phyloP scores from a whole-genome alignment of 2,797 vertebrate species.

The Tauraco hartlaubi region DNA sequence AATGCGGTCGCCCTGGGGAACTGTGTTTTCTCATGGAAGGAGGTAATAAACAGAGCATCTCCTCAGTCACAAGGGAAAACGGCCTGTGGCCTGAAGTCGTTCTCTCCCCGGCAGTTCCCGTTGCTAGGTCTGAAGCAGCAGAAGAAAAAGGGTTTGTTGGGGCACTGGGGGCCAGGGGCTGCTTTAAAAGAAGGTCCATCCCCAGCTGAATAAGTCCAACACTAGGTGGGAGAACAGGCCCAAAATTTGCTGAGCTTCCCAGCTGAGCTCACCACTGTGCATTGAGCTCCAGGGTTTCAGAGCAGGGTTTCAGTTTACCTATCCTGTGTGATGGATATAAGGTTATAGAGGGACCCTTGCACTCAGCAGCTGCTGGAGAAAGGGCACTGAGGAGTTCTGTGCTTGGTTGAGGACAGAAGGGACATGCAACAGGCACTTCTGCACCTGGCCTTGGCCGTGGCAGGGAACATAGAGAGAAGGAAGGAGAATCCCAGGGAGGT shows the following conservation, averaged over 20 bases:
- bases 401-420: background rate
- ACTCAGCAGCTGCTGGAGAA: background rate
- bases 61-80: background rate
- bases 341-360: background rate
- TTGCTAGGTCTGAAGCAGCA: background rate
- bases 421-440: background rate
- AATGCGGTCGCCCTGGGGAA: background rate
- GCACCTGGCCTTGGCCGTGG: background rate
- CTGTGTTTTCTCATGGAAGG: background rate
- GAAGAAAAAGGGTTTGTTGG: background rate
- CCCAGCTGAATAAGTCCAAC: background rate
- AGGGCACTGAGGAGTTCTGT: background rate
- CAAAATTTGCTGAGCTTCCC: background rate
- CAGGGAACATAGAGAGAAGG: background rate
- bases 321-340: background rate
- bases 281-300: background rate
- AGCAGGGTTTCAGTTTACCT: background rate
- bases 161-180: background rate
- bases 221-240: background rate
- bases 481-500: background rate
- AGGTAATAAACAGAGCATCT: conserved; percentile 6
- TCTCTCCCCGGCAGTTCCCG: background rate
- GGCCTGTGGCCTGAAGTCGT: background rate
- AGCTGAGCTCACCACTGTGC: background rate
- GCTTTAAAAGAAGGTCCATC: background rate